phyloP scores from a whole-genome alignment of 1,140 invertebrate genomes.

The Vanessa tameamea region DNA sequence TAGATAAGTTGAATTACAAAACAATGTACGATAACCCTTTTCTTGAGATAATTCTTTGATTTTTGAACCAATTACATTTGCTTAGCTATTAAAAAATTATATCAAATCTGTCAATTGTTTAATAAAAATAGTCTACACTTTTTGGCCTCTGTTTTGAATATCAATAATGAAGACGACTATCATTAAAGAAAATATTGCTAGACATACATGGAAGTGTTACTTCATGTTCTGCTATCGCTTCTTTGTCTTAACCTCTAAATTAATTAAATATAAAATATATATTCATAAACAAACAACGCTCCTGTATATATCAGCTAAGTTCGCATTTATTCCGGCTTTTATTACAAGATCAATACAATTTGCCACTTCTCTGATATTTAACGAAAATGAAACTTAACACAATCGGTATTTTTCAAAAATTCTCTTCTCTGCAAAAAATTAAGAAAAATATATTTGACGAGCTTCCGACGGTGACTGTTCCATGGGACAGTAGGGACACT shows the following conservation, averaged over 20 bases:
- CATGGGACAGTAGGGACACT: slow-evolving; percentile 98
- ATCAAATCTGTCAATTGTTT: too few species aligned
- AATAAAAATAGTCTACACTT: too few species aligned
- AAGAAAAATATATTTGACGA: slow-evolving; percentile 93
- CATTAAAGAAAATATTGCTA: not conserved
- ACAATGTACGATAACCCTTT: too few species aligned
- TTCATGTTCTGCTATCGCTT: not conserved
- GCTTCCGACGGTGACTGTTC: slow-evolving; percentile 97
- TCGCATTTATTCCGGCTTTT: not conserved
- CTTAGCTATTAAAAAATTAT: too few species aligned
- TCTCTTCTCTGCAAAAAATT: slow-evolving; percentile 22
- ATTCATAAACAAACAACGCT: not conserved
- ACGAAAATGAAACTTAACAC: not conserved
- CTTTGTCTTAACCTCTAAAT: not conserved
- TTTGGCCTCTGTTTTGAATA: not conserved
- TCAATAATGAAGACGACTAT: not conserved
- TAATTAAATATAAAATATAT: not conserved
- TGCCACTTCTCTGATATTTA: not conserved
- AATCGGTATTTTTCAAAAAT: not conserved
- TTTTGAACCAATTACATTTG: too few species aligned
- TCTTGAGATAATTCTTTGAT: too few species aligned
- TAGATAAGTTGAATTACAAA: too few species aligned
- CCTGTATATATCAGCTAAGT: slow-evolving; percentile 4
- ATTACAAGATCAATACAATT: slow-evolving; percentile 1
- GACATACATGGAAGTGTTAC: not conserved